Evolutionary conservation across 2,888 invertebrate genomes (phyloP).

Genomic region (Metalampra italica): DNA sequence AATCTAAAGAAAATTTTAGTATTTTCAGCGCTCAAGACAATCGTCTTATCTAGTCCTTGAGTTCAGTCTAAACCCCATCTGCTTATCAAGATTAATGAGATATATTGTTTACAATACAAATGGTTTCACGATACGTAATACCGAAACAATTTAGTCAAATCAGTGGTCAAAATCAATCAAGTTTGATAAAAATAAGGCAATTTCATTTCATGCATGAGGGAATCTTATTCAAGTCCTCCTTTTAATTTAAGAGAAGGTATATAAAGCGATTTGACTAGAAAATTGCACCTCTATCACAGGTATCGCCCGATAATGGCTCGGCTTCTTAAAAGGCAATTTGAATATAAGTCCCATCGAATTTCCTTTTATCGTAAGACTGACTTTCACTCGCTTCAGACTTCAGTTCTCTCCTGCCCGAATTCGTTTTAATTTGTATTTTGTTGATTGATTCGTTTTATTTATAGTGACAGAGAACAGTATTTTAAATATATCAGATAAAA

Average conservation of each 20-base stretch:
- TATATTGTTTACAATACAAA: slow-evolving; percentile 24
- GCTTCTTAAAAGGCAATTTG: slow-evolving; percentile 27
- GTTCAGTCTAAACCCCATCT: slow-evolving; percentile 46
- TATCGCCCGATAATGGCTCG: slow-evolving; percentile 8
- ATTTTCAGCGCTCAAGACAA: slow-evolving; percentile 16
- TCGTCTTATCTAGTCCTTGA: slow-evolving; percentile 63
- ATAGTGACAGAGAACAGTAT: too few species aligned
- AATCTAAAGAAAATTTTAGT: not conserved
- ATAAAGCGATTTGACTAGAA: slow-evolving; percentile 7
- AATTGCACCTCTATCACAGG: slow-evolving; percentile 14
- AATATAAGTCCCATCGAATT: slow-evolving; percentile 23
- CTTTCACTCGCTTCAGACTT: not conserved
- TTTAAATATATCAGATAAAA: too few species aligned
- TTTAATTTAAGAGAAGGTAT: not conserved
- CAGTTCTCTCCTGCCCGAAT: not conserved
- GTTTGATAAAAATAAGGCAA: not conserved
- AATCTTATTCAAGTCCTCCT: not conserved
- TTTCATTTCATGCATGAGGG: not conserved
- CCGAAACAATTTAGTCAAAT: not conserved
- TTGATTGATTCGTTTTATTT: too few species aligned
- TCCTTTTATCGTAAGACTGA: not conserved
- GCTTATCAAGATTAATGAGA: slow-evolving; percentile 64
- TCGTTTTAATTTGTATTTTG: too few species aligned
- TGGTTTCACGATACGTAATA: slow-evolving; percentile 7
- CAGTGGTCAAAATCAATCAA: not conserved